Base-by-base conservation (phyloP, 2,888 invertebrate species). In the Dasysyrphus tricinctus region DNA sequence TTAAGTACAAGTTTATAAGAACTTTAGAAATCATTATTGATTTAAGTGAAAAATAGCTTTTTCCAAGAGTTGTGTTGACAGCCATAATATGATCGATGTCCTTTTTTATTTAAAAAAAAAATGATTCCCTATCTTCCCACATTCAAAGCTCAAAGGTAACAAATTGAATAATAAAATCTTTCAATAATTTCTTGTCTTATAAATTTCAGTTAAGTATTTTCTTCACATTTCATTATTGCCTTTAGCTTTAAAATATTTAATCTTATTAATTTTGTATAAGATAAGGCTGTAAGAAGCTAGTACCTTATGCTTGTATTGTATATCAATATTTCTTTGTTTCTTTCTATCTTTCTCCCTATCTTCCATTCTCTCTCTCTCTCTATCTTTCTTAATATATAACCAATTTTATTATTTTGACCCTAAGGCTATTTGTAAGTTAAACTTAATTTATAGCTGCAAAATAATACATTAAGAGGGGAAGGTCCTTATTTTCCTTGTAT, bases 361-460 rank as follows among this genome's bases (percentile, higher is more conserved):
- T 24, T 24, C 24, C 24, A 6, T n/a, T n/a, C 14, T 24, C 2
- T 7, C 5, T 16, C 12, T 6, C 0, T 9, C 2, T 34, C 24
- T 24, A 8, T 6, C 19, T 61, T n/a, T 34, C n/a, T n/a, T 8
- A 7, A n/a, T 5, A 42, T n/a, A 61, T 9, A 42, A 61, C 8
- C 24, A 42, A 61, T 61, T 61, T 42, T 24, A 42, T 24, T 61
- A 61, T 42, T 67, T 67, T 67, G 49, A 67, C 67, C 67, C 49
- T 37, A 24, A 8, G 34, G 67, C 49, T 32, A 6, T 42, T 3
- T 54, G 5, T 16, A 44, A 49, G 67, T 67, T 34, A 49, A 49
- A 67, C 44, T 49, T 67, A 67, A 67, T 67, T 67, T 67, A 67
- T 67, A 49, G 14, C 67, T 49, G 5, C 34, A 49, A 49, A 67